Evolutionary conservation across 2,113 vertebrate genomes (phyloP), one percentile per base, ranked within the genome.

Genomic region (Tyto alba): DNA sequence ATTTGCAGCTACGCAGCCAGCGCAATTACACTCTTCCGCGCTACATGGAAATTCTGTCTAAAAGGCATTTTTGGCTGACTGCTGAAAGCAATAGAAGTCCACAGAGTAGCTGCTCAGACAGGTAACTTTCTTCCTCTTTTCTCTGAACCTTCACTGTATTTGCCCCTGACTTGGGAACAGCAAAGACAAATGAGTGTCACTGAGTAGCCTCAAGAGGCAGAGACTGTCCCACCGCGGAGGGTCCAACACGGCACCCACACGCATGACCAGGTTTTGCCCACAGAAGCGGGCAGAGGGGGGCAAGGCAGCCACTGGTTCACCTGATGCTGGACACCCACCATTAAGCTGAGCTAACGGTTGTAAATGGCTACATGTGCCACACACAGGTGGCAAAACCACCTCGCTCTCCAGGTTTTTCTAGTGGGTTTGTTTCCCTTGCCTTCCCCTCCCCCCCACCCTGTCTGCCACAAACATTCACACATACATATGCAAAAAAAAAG

Each of bases 171-270:
- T 15, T 25, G 41, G 20, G 73, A n/a, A 10, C 1, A 2, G 63
- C 19, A 62, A 41, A 47, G 21, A 38, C 50, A 47, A 19, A 4
- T 13, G 26, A 36, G n/a, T 13, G 29, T 8, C 48, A 32, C 23
- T 0, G 0, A 64, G 47, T 20, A 12, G 29, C 53, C 82, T 52
- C 30, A 75, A 16, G 32, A 81, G 2, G 47, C 62, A 78, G 55
- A 36, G 57, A 53, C 63, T 55, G 59, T 69, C 29, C 53, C 34
- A 52, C 38, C 2, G 2, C 6, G 16, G 14, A 78, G 15, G 9
- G 43, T 29, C n/a, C 38, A 8, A 1, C 9, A 4, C 0, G 0
- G 14, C 45, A 69, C 23, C 18, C 36, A 18, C 15, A n/a, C 0
- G 2, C 1, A 2, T 6, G 27, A 67, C 62, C 18, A 21, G 5